A percentile compares a stretch with the other conserved stretches of the same genome.
phyloP scores from a whole-genome alignment of 2,888 invertebrate species.

The Eilema griseolum region DNA sequence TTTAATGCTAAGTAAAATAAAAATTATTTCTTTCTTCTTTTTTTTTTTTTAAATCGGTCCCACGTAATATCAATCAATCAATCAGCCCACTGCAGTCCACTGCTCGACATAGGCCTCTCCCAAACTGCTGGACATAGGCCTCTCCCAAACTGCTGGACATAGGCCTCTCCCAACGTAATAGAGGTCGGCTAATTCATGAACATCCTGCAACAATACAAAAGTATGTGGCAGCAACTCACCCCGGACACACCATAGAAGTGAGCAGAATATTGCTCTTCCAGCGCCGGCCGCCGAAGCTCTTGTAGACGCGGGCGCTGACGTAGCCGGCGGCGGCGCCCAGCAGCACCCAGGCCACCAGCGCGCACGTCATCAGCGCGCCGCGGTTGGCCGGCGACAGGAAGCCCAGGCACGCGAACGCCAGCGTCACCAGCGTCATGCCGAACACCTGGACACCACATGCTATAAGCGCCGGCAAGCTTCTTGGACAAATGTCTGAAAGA shows the following conservation, averaged over 20 bases:
- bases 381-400: conserved; percentile 99
- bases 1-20: too few species aligned
- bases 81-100: too few species aligned
- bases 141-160: too few species aligned
- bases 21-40: too few species aligned
- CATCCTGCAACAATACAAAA: too few species aligned
- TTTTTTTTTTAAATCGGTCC: too few species aligned
- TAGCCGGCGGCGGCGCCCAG: conserved; percentile 99
- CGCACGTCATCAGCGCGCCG: conserved; percentile 99
- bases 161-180: too few species aligned
- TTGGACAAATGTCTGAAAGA: too few species aligned
- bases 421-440: conserved; percentile 97
- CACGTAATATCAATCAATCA: too few species aligned
- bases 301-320: conserved; percentile 98
- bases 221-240: conserved; percentile 87
- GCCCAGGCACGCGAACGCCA: conserved; percentile 99
- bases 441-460: conserved; percentile 83
- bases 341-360: conserved; percentile 98
- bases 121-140: too few species aligned
- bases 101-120: too few species aligned
- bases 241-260: conserved; percentile 98
- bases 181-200: too few species aligned
- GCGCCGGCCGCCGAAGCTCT: conserved; percentile 99
- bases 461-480: neutral
- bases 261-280: conserved; percentile 99